phyloP scores from a whole-genome alignment of 2,888 invertebrate species.

The Aspidiotus rigidus region DNA sequence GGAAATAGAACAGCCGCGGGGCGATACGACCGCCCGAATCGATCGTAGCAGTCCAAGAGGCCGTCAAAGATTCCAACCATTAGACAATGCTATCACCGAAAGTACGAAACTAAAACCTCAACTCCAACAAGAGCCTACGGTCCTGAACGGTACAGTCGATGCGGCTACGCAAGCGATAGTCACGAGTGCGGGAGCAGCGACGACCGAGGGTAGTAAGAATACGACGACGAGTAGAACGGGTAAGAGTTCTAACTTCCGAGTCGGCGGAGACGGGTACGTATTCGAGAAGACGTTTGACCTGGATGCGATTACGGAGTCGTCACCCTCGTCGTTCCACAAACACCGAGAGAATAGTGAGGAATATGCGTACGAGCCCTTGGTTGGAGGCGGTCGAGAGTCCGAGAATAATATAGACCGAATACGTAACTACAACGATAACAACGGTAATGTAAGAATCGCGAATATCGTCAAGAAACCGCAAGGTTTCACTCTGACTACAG shows the following conservation, averaged over 20 bases:
- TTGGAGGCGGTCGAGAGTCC: neutral
- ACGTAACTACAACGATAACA: conserved; percentile 3
- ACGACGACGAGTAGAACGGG: neutral
- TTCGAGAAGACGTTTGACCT: neutral
- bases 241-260: neutral
- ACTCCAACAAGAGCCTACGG: neutral
- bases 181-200: neutral
- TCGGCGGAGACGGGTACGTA: conserved; percentile 2
- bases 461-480: conserved; percentile 30
- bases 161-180: neutral
- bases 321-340: neutral
- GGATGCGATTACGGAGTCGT: neutral
- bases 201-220: neutral
- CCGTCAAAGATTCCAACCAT: neutral
- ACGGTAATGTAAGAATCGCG: conserved; percentile 12
- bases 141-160: neutral
- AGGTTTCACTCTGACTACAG: conserved; percentile 18
- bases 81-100: conserved; percentile 1
- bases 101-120: neutral
- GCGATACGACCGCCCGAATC: no score
- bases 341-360: conserved; percentile 13
- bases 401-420: conserved; percentile 10
- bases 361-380: conserved; percentile 8
- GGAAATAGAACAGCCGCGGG: no score
- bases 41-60: neutral